phyloP scores from a whole-genome alignment of 2,797 vertebrate genomes.

The Macrochelys suwanniensis region DNA sequence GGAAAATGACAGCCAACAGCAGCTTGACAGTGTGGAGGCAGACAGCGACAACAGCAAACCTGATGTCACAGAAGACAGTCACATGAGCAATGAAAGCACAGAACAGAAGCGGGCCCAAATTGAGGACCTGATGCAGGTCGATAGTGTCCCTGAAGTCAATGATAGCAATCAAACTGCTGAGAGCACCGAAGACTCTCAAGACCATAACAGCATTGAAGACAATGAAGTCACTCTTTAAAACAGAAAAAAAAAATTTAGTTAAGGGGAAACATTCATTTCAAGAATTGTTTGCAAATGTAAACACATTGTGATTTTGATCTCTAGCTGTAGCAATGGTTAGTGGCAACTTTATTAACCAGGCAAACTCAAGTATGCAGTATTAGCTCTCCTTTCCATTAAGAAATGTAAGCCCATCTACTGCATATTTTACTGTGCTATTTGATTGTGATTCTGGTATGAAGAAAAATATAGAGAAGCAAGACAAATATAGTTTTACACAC shows the following conservation, averaged over 20 bases:
- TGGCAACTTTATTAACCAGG: background rate
- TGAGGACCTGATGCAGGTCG: conserved; percentile 1
- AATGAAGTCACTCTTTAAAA: conserved; percentile 60
- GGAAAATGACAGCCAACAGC: conserved; percentile 67
- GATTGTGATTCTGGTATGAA: conserved; percentile 42
- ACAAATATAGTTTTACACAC: background rate
- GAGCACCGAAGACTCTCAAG: conserved; percentile 42
- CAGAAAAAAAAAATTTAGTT: background rate
- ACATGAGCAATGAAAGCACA: conserved; percentile 13
- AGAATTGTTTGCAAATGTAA: conserved; percentile 40
- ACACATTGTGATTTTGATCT: background rate
- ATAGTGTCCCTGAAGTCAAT: background rate
- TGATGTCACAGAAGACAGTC: background rate
- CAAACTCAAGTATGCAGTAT: conserved; percentile 11
- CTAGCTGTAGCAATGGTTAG: conserved; percentile 5
- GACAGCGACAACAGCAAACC: conserved; percentile 28
- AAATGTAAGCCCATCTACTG: conserved; percentile 51
- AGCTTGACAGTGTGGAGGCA: background rate
- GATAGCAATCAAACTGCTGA: conserved; percentile 46
- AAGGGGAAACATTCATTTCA: background rate
- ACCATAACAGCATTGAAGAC: conserved; percentile 47
- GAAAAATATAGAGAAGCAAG: conserved; percentile 2
- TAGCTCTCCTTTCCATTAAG: conserved; percentile 19
- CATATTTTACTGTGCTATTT: conserved; percentile 46
- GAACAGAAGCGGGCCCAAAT: background rate